phyloP scores from a whole-genome alignment of 2,113 vertebrate species.

The Anolis sagrei region DNA sequence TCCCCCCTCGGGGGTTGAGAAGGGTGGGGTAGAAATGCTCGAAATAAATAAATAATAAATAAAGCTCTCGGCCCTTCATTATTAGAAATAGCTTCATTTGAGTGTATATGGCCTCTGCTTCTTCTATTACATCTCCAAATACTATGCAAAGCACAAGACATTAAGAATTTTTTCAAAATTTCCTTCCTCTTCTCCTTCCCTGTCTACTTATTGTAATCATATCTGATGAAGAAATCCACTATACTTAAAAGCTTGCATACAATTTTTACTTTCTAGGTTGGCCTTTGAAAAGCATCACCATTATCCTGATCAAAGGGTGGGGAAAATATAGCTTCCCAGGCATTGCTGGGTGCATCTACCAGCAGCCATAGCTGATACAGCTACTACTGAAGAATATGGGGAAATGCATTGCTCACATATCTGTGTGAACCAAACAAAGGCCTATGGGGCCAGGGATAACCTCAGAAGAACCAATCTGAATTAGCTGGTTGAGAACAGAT shows the following conservation, averaged over 20 bases:
- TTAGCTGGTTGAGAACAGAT: too few species aligned
- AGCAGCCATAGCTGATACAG: too few species aligned
- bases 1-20: too few species aligned
- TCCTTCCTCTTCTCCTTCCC: not conserved
- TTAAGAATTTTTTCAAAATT: not conserved
- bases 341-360: too few species aligned
- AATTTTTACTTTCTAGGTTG: not conserved
- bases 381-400: too few species aligned
- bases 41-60: too few species aligned
- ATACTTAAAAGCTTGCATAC: not conserved
- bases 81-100: not conserved
- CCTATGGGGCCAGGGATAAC: too few species aligned
- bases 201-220: not conserved
- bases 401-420: too few species aligned
- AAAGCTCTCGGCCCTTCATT: not conserved
- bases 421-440: not conserved
- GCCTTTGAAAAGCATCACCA: not conserved
- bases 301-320: too few species aligned
- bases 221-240: not conserved
- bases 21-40: too few species aligned
- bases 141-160: not conserved
- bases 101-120: not conserved
- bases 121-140: not conserved
- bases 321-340: too few species aligned
- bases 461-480: too few species aligned